Conservation (phyloP, 2,113 vertebrate genomes). For the Gorsachius goisagi region DNA sequence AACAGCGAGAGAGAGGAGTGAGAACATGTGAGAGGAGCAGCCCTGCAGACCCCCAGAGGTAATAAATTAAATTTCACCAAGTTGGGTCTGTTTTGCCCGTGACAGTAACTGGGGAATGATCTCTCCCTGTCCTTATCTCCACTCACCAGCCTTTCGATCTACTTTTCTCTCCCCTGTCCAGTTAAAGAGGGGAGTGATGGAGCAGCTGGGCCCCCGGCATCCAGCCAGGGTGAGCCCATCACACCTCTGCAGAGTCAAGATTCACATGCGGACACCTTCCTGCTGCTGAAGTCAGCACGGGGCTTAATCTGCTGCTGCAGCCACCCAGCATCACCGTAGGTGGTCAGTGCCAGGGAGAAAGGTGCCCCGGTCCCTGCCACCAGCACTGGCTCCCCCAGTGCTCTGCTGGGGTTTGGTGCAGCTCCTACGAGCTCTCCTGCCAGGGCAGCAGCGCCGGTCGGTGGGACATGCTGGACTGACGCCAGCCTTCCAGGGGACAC, state of each 20-base stretch:
- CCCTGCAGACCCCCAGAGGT: too few relatives aligned
- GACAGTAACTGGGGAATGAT: too few relatives aligned
- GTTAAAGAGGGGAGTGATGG: too few relatives aligned
- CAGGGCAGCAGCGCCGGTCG: not conserved
- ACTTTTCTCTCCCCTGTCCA: too few relatives aligned
- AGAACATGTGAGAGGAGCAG: too few relatives aligned
- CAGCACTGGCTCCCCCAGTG: not conserved
- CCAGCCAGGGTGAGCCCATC: too few relatives aligned
- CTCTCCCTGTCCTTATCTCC: too few relatives aligned
- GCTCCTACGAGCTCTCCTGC: not conserved
- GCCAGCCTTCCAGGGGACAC: not conserved
- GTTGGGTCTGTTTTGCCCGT: too few relatives aligned
- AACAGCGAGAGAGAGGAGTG: too few relatives aligned
- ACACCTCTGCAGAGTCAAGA: not conserved
- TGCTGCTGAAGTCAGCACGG: not conserved
- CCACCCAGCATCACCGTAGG: fast-evolving
- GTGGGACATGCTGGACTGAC: not conserved
- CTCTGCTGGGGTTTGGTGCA: not conserved
- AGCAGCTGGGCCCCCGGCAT: too few relatives aligned
- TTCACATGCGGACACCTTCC: not conserved
- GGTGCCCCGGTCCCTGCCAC: not conserved
- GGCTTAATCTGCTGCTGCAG: not conserved
- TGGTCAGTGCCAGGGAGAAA: not conserved
- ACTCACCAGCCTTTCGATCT: too few relatives aligned
- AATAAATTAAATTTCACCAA: too few relatives aligned